A percentile compares a stretch with the other conserved stretches of the same genome.
Evolutionary conservation across 1,140 invertebrate genomes (phyloP).

Genomic region (Nephotettix cincticeps): DNA sequence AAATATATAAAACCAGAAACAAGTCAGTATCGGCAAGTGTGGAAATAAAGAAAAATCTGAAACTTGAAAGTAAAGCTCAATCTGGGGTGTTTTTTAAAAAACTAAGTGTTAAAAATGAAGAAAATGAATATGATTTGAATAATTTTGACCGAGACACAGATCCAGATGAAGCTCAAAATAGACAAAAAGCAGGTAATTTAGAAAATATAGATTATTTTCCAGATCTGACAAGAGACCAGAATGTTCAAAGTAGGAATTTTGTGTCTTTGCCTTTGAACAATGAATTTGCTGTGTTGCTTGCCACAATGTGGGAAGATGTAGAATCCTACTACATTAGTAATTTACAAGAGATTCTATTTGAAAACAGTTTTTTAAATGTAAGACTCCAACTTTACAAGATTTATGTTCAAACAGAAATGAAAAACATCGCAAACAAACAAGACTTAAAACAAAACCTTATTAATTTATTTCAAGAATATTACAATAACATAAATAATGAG

Average conservation of each 20-base stretch:
- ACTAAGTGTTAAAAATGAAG: too few relatives aligned
- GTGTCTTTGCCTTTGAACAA: constrained; percentile 45
- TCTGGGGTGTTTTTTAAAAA: background rate
- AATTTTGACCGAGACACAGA: too few relatives aligned
- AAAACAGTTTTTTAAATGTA: constrained; percentile 52
- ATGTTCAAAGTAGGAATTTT: background rate
- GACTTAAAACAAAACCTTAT: constrained; percentile 2
- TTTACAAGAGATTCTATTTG: constrained; percentile 54
- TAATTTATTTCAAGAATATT: constrained; percentile 37
- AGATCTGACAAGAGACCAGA: too few relatives aligned
- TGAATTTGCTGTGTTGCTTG: constrained; percentile 47
- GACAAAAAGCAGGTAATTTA: too few relatives aligned
- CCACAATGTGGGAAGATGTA: constrained; percentile 55
- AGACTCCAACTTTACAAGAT: constrained; percentile 53
- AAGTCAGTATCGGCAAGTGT: background rate
- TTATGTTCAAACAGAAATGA: constrained; percentile 49
- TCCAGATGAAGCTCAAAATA: too few relatives aligned
- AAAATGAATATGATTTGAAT: too few relatives aligned
- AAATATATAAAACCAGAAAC: background rate
- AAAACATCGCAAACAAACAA: constrained; percentile 32
- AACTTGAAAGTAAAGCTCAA: background rate
- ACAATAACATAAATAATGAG: constrained; percentile 31
- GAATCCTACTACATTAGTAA: constrained; percentile 55
- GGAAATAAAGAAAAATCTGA: constrained; percentile 31
- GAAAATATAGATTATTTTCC: too few relatives aligned